A percentile compares a stretch with the other conserved stretches of the same genome.
phyloP scores from a whole-genome alignment of 2,113 vertebrate genomes.

The Saimiri boliviensis region DNA sequence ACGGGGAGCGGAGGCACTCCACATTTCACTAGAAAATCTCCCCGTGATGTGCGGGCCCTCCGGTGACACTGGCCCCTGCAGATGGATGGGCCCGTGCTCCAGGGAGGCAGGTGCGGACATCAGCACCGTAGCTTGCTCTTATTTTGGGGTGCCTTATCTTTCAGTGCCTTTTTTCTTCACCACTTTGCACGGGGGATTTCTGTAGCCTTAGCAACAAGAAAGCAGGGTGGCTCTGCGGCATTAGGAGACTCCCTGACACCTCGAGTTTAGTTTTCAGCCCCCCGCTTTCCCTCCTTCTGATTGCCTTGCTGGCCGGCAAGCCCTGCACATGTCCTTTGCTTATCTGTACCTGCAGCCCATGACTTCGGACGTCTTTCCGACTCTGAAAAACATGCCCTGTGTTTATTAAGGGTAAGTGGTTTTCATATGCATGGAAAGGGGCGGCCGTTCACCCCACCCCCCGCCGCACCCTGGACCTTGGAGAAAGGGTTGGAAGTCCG shows the following conservation, averaged over 20 bases:
- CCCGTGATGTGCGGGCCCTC: accelerated
- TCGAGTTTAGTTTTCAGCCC: no score
- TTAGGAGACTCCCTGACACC: background rate
- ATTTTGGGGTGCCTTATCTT: background rate
- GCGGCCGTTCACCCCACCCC: accelerated
- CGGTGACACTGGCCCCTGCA: accelerated
- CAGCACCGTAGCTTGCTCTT: background rate
- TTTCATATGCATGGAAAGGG: background rate
- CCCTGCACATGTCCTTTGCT: background rate
- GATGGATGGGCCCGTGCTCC: accelerated
- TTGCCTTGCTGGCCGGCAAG: background rate
- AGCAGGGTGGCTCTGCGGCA: background rate
- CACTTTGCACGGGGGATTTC: background rate
- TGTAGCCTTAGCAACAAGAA: background rate
- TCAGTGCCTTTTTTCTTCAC: no score
- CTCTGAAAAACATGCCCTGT: background rate
- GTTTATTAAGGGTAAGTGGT: background rate
- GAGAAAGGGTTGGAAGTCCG: background rate
- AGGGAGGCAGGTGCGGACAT: background rate
- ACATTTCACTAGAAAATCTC: background rate
- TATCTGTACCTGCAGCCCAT: background rate
- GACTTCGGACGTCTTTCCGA: background rate
- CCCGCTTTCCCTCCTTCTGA: background rate
- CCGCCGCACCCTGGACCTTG: no score
- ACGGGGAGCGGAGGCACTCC: no score